Evolutionary conservation across 2,797 vertebrate genomes (phyloP), one percentile per base, ranked within the genome.

Genomic region (Hapalemur alaotrensis): DNA sequence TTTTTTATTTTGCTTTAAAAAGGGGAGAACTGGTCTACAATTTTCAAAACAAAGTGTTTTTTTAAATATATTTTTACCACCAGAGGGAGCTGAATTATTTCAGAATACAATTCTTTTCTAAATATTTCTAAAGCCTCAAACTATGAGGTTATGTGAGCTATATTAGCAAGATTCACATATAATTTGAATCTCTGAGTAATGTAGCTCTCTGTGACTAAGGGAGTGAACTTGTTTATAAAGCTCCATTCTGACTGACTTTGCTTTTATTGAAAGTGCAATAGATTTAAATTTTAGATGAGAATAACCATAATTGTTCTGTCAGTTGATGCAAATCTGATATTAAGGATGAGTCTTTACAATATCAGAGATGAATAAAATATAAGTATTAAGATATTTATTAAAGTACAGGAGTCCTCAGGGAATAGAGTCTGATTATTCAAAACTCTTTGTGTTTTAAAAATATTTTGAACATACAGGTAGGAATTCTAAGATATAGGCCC

Each of bases 81-180:
- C 13, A 95, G 76, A 96, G 96, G 91, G 93, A 95, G 65, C 57
- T 76, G 28, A 13, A 89, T 72, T 5, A 61, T 65, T 96, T 93
- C 86, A 70, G 46, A 85, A 61, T 30, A 88, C 43, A 43, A 91
- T 15, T 43, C 35, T 75, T n/a, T 82, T 85, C 35, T 91, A 12
- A 82, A 52, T 75, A 92, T 95, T 38, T 54, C 70, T 50, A 83
- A 93, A 93, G 52, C 22, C 25, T 84, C 61, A 87, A 46, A 81
- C 28, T 78, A 38, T 86, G 35, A 83, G 41, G 38, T 41, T 89
- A 59, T 85, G 9, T 87, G n/a, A 86, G 92, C 81, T 91, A 82
- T 63, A 76, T 54, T 38, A 83, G 12, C 52, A 85, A 93, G 50
- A 57, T n/a, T 95, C 28, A 84, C 32, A 65, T 69, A 69, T 79